Evolutionary conservation across 2,888 invertebrate genomes (phyloP), one percentile per base, ranked within the genome.

Genomic region (Pristionchus maxplancki): DNA sequence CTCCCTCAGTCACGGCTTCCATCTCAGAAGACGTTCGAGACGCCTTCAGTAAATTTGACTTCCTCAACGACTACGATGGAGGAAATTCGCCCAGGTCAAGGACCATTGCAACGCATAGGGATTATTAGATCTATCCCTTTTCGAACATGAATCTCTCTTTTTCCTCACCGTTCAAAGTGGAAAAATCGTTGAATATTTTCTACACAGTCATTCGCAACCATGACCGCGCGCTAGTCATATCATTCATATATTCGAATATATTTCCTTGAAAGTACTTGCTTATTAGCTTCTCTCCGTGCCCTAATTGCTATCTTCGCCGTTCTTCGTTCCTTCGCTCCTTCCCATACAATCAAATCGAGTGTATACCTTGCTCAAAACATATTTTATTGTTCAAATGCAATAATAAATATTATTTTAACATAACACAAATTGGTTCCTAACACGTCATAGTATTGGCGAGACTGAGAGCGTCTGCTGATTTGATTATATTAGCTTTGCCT

Each of bases 61-160:
- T 93, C 89, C 89, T 93, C 74, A 93, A 93, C 89, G 93, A 93
- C 67, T 93, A 93, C 88, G 93, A 93, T 78, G 91, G 88, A 50
- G 90, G 91, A 40, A 88, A 64, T 34, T 64, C 34, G 20, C 88
- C 88, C 15, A 48, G 81, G 8, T 20, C 78, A 31, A 78, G 78
- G 28, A 40, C 85, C 28, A 87, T 58, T 11, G 31, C 71, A 34
- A 44, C 86, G 11, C 50, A 71, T 37, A 44, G 71, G 64, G 86
- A 87, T 37, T 87, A 50, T 34, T 87, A 28, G 28, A 67, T n/a
- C 62, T 31, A 50, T 28, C 82, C 24, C 53, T 53, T n/a, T 64
- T 64, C 11, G 53, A 58, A 13, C 53, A 15, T 64, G 28, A 31
- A 34, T 20, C 34, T 20, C 31, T 37, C n/a, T n/a, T n/a, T n/a